phyloP scores from a whole-genome alignment of 2,888 invertebrate species.

The Melieria picta region DNA sequence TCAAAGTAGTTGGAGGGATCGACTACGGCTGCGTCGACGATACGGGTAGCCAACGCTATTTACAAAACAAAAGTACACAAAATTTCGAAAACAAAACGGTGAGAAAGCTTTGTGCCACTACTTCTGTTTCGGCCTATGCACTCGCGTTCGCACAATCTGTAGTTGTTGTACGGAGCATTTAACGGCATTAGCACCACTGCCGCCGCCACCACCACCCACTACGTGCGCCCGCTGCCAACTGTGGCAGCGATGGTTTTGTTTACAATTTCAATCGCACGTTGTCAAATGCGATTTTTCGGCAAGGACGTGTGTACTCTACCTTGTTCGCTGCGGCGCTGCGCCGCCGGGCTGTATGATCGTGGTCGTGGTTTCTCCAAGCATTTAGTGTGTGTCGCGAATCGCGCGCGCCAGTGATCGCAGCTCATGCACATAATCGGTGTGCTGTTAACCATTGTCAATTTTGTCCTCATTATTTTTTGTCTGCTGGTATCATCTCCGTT shows the following conservation, averaged over 20 bases:
- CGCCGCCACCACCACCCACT: not conserved
- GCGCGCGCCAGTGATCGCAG: no score
- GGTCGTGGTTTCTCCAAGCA: no score
- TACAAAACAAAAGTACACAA: constrained; percentile 15
- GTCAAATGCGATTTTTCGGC: constrained; percentile 9
- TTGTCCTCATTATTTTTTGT: no score
- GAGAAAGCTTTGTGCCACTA: constrained; percentile 1
- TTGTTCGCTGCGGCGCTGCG: no score
- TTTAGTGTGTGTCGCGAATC: no score
- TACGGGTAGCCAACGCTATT: constrained; percentile 12
- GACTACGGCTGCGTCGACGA: no score
- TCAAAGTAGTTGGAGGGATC: not conserved
- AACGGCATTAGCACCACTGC: constrained; percentile 4
- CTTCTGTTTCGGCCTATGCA: not conserved
- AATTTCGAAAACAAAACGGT: not conserved
- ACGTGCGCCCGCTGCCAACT: not conserved
- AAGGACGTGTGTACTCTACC: constrained; percentile 19
- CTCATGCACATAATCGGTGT: no score
- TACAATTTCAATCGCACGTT: constrained; percentile 21
- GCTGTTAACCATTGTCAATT: no score
- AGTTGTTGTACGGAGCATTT: not conserved
- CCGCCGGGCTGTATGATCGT: no score
- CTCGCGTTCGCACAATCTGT: not conserved
- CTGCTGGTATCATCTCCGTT: no score
- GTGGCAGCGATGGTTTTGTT: constrained; percentile 18